A percentile compares a stretch with the other conserved stretches of the same genome.
Conservation (phyloP, 2,888 invertebrate genomes). For the Pecten maximus region DNA sequence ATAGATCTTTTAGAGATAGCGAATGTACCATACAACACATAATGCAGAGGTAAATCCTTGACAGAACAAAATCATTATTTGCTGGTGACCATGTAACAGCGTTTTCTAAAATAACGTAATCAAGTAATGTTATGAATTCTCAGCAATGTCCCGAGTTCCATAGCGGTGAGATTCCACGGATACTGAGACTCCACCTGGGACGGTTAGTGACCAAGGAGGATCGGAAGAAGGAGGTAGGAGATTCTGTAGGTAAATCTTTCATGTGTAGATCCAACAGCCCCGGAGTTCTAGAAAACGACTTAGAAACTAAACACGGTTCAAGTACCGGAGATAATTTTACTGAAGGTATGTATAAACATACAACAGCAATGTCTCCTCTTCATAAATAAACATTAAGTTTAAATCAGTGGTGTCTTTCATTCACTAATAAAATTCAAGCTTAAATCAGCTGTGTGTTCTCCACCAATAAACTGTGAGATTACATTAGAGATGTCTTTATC, state of each 20-base stretch:
- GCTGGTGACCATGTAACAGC: no score
- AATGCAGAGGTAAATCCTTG: no score
- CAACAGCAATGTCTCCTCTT: neutral
- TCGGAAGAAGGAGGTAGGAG: neutral
- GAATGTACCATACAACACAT: no score
- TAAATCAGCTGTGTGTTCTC: neutral
- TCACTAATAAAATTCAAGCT: neutral
- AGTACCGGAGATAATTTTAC: neutral
- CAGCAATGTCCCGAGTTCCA: neutral
- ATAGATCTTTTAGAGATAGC: no score
- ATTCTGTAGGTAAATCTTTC: neutral
- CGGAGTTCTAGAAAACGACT: neutral
- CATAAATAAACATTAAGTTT: neutral
- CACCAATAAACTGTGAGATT: no score
- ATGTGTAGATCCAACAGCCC: conserved; percentile 5
- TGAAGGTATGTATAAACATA: neutral
- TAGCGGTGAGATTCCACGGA: neutral
- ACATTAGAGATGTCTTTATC: no score
- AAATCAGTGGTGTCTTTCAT: neutral
- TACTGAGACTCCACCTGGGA: neutral
- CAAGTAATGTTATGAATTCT: no score
- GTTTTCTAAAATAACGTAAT: no score
- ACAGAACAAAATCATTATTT: no score
- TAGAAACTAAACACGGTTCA: neutral
- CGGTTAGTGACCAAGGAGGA: neutral